Conservation (phyloP, 2,888 invertebrate genomes). For the Ischnura elegans region DNA sequence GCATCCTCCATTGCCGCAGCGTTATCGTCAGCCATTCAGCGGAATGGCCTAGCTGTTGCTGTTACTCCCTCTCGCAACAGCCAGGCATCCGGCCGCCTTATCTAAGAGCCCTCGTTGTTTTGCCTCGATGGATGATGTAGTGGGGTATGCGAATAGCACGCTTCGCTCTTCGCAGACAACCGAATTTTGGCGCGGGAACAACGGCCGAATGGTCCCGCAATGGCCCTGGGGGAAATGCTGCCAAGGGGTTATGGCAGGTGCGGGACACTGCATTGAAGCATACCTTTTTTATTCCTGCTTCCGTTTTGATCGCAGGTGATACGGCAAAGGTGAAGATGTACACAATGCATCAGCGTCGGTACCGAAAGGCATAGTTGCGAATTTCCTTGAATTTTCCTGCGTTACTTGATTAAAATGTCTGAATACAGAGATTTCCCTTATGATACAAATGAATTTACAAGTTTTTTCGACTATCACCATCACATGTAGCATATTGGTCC, state of each 20-base stretch:
- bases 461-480: no score
- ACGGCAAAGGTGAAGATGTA: neutral
- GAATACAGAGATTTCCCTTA: no score
- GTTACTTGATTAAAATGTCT: no score
- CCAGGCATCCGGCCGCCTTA: slow-evolving; percentile 48
- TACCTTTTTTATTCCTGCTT: neutral
- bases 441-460: no score
- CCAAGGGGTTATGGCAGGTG: neutral
- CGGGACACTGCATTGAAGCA: neutral
- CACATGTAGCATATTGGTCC: no score
- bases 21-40: slow-evolving; percentile 58
- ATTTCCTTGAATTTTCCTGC: no score
- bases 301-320: neutral
- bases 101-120: slow-evolving; percentile 58
- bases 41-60: slow-evolving; percentile 63
- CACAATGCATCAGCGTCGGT: no score
- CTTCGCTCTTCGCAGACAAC: slow-evolving; percentile 58
- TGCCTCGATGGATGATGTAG: slow-evolving; percentile 66
- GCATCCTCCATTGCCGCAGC: slow-evolving; percentile 66
- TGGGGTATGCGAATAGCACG: slow-evolving; percentile 43
- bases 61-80: slow-evolving; percentile 49
- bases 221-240: slow-evolving; percentile 20
- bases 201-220: slow-evolving; percentile 29
- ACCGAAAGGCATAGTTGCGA: no score
- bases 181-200: slow-evolving; percentile 48